phyloP scores from a whole-genome alignment of 2,113 vertebrate genomes.

The Xiphophorus maculatus region DNA sequence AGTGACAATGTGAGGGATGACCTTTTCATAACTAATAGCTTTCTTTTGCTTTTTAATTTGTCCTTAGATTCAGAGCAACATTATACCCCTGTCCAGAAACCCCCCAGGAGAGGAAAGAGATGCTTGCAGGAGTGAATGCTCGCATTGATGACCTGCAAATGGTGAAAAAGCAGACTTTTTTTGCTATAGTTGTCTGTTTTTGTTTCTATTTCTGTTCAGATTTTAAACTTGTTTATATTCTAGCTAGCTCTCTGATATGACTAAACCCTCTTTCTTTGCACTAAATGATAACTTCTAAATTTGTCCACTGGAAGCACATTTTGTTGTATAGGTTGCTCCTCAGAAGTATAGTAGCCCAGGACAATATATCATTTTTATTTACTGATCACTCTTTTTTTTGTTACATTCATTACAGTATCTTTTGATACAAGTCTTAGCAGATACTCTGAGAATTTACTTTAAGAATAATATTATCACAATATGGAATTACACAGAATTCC shows the following conservation, averaged over 20 bases:
- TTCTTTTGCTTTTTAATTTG: constrained; percentile 17
- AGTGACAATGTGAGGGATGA: background rate
- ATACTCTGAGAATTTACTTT: background rate
- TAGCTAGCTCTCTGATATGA: background rate
- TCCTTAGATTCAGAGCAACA: constrained; percentile 91
- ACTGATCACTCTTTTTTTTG: background rate
- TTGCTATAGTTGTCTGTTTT: too few species aligned
- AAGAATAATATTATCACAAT: background rate
- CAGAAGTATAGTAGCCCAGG: background rate
- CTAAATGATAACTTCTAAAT: background rate
- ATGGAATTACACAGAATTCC: background rate
- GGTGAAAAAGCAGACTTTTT: constrained; percentile 76
- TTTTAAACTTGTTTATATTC: background rate
- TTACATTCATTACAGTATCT: too few species aligned
- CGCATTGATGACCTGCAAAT: constrained; percentile 99
- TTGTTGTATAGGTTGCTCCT: background rate
- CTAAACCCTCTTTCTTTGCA: background rate
- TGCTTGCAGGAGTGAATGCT: constrained; percentile 95
- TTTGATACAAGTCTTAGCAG: too few species aligned
- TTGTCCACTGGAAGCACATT: background rate
- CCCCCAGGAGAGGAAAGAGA: constrained; percentile 95
- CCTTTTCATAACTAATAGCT: background rate
- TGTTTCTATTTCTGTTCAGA: background rate
- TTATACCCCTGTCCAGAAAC: constrained; percentile 98
- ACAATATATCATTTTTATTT: background rate